phyloP scores from a whole-genome alignment of 2,797 vertebrate genomes.

The Zenarchopterus dispar region DNA sequence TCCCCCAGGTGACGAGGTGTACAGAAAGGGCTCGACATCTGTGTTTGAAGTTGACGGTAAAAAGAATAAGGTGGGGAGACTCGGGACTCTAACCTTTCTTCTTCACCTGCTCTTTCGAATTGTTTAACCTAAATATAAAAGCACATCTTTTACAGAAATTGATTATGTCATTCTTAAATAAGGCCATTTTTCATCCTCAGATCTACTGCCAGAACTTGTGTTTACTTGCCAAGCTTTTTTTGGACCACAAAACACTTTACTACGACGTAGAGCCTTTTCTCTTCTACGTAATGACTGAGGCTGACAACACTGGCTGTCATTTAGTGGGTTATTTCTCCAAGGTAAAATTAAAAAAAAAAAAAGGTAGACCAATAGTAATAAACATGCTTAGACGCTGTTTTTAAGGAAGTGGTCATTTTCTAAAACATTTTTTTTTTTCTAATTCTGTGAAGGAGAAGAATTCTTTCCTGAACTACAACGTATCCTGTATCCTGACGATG shows the following conservation, averaged over 20 bases:
- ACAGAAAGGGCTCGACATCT: slow-evolving; percentile 94
- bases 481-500: slow-evolving; percentile 97
- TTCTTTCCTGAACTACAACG: slow-evolving; percentile 98
- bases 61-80: slow-evolving; percentile 91
- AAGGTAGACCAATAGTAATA: not conserved
- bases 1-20: slow-evolving; percentile 97
- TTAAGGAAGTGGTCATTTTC: not conserved
- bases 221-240: slow-evolving; percentile 96
- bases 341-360: slow-evolving; percentile 69
- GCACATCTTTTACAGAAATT: not conserved
- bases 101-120: not conserved
- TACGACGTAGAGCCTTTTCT: slow-evolving; percentile 98
- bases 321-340: slow-evolving; percentile 99
- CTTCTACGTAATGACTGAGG: slow-evolving; percentile 99
- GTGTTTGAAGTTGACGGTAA: slow-evolving; percentile 99
- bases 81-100: not conserved
- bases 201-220: slow-evolving; percentile 99
- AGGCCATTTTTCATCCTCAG: slow-evolving; percentile 66
- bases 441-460: slow-evolving; percentile 90
- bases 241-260: slow-evolving; percentile 99
- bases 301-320: slow-evolving; percentile 98
- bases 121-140: not conserved
- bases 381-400: not conserved
- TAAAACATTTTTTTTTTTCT: slow-evolving; percentile 14
- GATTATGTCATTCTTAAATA: not conserved